Conservation (phyloP, 1,140 invertebrate genomes). For the Formica selysi region DNA sequence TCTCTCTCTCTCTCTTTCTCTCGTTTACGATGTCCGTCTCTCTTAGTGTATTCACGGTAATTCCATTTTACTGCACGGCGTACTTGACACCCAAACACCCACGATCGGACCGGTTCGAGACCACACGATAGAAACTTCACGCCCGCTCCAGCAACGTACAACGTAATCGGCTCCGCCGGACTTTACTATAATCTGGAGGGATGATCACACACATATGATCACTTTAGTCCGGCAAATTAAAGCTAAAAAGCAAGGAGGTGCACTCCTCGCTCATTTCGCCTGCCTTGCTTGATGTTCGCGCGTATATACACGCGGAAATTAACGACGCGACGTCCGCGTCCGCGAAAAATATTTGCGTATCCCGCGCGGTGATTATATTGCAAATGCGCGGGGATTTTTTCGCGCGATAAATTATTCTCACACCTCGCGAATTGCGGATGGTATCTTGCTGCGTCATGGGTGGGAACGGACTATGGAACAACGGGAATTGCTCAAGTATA, state of each 20-base stretch:
- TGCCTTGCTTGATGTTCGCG: background rate
- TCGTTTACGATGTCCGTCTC: background rate
- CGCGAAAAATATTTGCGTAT: slow-evolving; percentile 11
- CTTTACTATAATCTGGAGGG: slow-evolving; percentile 36
- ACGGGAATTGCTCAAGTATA: slow-evolving; percentile 7
- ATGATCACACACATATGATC: background rate
- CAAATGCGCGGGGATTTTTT: slow-evolving; percentile 2
- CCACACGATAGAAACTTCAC: slow-evolving; percentile 58
- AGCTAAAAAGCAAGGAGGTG: background rate
- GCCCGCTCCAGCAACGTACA: background rate
- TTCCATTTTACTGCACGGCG: slow-evolving; percentile 68
- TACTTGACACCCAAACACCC: slow-evolving; percentile 59
- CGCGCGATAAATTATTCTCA: slow-evolving; percentile 30
- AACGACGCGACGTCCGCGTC: slow-evolving; percentile 1
- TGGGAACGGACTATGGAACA: slow-evolving; percentile 4
- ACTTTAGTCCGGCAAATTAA: background rate
- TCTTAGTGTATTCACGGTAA: slow-evolving; percentile 47
- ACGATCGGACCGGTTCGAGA: slow-evolving; percentile 50
- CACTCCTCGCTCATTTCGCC: slow-evolving; percentile 7
- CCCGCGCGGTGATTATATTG: slow-evolving; percentile 9
- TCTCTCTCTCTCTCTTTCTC: background rate
- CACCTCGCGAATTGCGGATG: slow-evolving; percentile 28
- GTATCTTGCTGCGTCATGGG: slow-evolving; percentile 43
- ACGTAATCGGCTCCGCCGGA: slow-evolving; percentile 54
- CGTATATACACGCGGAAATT: slow-evolving; percentile 11